These are phyloP conservation scores for Menidia menidia DNA, from an alignment of 2,797 vertebrate species.

Conservation along the genomic window DNA sequence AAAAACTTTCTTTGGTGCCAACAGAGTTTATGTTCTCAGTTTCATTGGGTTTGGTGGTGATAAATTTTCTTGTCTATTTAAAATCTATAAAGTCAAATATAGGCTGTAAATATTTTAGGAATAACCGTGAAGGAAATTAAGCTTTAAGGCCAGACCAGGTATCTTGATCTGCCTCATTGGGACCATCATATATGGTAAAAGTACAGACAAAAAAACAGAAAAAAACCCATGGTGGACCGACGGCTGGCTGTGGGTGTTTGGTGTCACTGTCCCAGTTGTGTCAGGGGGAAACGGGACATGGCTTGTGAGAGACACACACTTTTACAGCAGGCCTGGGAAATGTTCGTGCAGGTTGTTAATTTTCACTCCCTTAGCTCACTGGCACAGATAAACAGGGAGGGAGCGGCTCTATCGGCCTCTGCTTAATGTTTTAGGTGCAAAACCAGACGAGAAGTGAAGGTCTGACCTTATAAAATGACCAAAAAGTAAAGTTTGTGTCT, in stretches of 20 bases:
- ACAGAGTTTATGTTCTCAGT: no score
- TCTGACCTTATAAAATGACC: conserved; percentile 53
- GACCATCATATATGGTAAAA: conserved; percentile 12
- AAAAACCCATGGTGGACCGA: conserved; percentile 31
- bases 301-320: conserved; percentile 63
- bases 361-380: conserved; percentile 11
- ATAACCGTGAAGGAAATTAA: no score
- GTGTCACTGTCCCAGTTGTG: conserved; percentile 80
- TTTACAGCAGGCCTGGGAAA: conserved; percentile 68
- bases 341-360: conserved; percentile 24
- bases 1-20: no score
- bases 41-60: no score
- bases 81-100: neutral
- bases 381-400: conserved; percentile 3
- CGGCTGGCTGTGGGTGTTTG: conserved; percentile 61
- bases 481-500: conserved; percentile 48
- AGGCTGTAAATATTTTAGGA: no score
- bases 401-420: conserved; percentile 41
- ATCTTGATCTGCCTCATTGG: neutral
- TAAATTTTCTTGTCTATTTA: neutral
- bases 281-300: conserved; percentile 67
- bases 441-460: conserved; percentile 39
- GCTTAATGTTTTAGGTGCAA: conserved; percentile 46
- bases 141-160: no score
- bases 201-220: conserved; percentile 33